Conservation (phyloP, 1,140 invertebrate species). For the Procambarus virginalis region DNA sequence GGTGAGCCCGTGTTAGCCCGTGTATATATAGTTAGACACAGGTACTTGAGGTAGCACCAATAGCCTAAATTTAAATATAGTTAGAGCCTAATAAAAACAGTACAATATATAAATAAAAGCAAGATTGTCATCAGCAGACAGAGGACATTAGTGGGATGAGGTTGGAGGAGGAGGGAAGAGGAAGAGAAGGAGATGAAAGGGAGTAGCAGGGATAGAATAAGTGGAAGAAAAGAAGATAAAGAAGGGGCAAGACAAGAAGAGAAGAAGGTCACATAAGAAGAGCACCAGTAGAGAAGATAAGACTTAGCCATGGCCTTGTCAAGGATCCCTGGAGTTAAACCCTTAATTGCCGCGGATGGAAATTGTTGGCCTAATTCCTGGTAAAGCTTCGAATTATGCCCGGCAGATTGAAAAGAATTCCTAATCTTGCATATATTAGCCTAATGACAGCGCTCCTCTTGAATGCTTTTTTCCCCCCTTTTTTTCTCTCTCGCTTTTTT, state of each 20-base stretch:
- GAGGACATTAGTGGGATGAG: background rate
- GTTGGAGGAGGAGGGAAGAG: background rate
- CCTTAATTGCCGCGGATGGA: conserved; percentile 24
- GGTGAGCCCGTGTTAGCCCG: too few relatives aligned
- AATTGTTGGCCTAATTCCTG: conserved; percentile 33
- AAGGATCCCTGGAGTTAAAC: conserved; percentile 28
- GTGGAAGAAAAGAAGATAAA: background rate
- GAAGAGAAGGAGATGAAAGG: background rate
- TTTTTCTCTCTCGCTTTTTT: too few relatives aligned
- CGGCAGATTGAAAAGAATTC: background rate
- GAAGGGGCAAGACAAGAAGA: too few relatives aligned
- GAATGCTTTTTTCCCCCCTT: background rate
- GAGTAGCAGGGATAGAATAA: background rate
- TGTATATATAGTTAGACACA: too few relatives aligned
- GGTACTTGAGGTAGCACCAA: too few relatives aligned
- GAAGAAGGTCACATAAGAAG: too few relatives aligned
- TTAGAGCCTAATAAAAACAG: too few relatives aligned
- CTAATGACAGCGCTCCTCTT: background rate
- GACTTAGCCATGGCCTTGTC: conserved; percentile 5
- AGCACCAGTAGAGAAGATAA: too few relatives aligned
- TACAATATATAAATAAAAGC: too few relatives aligned
- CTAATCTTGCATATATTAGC: background rate
- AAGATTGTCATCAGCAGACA: background rate
- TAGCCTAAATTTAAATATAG: too few relatives aligned
- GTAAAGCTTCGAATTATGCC: conserved; percentile 8